Conservation (phyloP, 2,113 vertebrate genomes). For the Brienomyrus longianalis region DNA sequence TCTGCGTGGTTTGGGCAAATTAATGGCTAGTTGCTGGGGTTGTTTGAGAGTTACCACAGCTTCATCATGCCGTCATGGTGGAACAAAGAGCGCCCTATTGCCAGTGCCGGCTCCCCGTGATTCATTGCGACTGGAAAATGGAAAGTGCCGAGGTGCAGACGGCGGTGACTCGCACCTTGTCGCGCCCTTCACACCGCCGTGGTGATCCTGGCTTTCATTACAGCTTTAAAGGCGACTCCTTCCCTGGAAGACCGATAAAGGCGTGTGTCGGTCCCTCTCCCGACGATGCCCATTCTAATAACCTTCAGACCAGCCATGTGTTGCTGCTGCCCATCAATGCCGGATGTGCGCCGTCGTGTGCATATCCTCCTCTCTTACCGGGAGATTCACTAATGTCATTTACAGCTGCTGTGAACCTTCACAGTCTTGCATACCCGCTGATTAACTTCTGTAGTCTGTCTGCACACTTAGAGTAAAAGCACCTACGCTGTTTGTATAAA, state of each 20-base stretch:
- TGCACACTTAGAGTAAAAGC: neutral
- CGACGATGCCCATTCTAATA: neutral
- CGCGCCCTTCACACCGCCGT: neutral
- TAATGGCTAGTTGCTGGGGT: neutral
- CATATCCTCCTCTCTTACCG: neutral
- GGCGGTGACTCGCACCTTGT: neutral
- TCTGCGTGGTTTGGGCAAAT: conserved; percentile 11
- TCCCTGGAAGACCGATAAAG: neutral
- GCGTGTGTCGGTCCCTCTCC: neutral
- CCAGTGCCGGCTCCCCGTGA: neutral
- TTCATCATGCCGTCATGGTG: neutral
- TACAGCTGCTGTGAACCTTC: neutral
- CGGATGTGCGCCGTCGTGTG: neutral
- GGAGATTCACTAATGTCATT: neutral
- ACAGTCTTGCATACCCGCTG: neutral
- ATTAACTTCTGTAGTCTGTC: neutral
- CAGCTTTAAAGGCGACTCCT: neutral
- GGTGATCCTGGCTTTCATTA: neutral
- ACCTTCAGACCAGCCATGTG: neutral
- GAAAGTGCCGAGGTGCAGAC: neutral
- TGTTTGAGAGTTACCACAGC: neutral
- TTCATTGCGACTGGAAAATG: neutral
- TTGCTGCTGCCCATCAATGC: neutral
- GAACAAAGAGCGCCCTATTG: neutral
- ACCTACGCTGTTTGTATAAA: neutral